phyloP scores from a whole-genome alignment of 2,888 invertebrate species.

The Smittia sp. region DNA sequence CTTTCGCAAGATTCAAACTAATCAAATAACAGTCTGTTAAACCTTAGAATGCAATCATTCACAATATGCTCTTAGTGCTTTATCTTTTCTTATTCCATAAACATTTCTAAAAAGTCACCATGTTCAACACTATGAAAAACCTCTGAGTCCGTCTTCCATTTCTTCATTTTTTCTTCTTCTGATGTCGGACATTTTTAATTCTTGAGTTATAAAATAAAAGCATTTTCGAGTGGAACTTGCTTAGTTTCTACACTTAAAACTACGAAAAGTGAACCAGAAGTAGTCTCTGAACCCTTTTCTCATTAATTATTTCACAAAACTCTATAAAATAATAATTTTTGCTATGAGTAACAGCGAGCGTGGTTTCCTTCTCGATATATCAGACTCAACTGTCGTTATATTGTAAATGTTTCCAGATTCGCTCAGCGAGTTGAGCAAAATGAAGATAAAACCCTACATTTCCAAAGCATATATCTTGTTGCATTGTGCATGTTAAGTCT shows the following conservation, averaged over 20 bases:
- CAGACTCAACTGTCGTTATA: neutral
- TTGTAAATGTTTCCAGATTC: too few relatives aligned
- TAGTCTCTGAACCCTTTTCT: neutral
- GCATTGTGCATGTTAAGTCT: too few relatives aligned
- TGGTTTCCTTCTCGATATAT: conserved; percentile 3
- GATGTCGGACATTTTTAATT: conserved; percentile 39
- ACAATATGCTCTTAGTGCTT: neutral
- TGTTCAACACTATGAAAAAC: neutral
- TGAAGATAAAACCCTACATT: too few relatives aligned
- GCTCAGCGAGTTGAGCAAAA: too few relatives aligned
- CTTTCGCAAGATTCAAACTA: neutral
- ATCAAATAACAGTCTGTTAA: neutral
- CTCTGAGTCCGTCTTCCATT: conserved; percentile 21
- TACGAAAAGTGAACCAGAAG: neutral
- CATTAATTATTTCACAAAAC: neutral
- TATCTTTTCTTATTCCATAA: neutral
- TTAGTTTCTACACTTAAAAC: neutral
- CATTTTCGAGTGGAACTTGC: neutral
- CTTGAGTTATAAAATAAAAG: conserved; percentile 12
- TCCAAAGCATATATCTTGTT: too few relatives aligned
- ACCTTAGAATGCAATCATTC: conserved; percentile 1
- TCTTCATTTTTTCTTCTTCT: conserved; percentile 34
- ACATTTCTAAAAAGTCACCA: neutral
- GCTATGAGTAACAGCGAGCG: neutral
- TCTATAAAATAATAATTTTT: too few relatives aligned